Conservation (phyloP, 2,888 invertebrate species). For the Cantharis rustica region DNA sequence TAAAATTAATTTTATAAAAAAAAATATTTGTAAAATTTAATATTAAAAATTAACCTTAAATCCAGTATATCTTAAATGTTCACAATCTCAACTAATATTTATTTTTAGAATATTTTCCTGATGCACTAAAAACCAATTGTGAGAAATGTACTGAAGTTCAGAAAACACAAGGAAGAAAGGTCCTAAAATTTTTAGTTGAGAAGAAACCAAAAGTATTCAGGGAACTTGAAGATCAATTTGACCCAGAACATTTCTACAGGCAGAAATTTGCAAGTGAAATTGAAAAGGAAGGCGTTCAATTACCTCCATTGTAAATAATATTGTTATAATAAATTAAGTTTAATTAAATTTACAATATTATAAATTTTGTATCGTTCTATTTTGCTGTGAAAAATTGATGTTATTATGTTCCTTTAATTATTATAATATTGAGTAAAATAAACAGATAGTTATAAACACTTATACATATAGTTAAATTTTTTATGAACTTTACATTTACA, state of each 20-base stretch:
- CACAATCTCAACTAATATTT: too few species aligned
- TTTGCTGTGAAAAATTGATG: neutral
- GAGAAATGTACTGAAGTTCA: conserved; percentile 71
- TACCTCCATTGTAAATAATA: neutral
- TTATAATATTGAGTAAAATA: neutral
- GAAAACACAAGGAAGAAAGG: conserved; percentile 65
- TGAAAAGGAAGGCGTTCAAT: conserved; percentile 38
- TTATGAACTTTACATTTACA: neutral
- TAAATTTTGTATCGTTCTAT: neutral
- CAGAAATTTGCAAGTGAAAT: conserved; percentile 67
- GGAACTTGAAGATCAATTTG: conserved; percentile 69
- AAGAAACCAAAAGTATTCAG: conserved; percentile 69
- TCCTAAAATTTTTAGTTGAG: conserved; percentile 67
- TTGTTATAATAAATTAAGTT: neutral
- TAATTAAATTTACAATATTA: neutral
- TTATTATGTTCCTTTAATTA: neutral
- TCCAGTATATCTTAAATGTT: too few species aligned
- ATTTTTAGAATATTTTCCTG: conserved; percentile 66
- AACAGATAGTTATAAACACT: neutral
- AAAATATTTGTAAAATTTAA: too few species aligned
- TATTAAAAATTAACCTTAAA: too few species aligned
- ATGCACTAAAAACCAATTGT: conserved; percentile 71
- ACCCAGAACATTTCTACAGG: conserved; percentile 68
- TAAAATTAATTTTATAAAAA: too few species aligned
- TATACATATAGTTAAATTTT: neutral